Conservation (phyloP, 2,797 vertebrate genomes). For the Eidolon dupreanum region DNA sequence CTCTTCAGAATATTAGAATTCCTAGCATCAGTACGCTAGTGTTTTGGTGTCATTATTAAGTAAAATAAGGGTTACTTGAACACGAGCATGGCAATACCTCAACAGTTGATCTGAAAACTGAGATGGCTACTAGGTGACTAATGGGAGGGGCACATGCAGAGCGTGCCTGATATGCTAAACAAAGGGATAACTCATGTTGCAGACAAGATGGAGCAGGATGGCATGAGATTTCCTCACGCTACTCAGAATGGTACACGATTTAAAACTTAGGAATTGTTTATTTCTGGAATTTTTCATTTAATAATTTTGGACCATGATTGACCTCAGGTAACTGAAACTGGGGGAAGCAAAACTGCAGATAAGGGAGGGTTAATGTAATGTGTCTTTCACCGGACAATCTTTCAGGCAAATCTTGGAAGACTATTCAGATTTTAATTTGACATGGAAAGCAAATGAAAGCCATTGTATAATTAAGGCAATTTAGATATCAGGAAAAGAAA, state of each 20-base stretch:
- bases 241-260: background rate
- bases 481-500: background rate
- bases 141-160: background rate
- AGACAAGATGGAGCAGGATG: background rate
- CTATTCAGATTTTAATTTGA: background rate
- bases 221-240: background rate
- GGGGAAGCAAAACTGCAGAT: background rate
- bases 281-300: background rate
- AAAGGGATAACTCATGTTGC: background rate
- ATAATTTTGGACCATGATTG: background rate
- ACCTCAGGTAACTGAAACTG: background rate
- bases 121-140: background rate
- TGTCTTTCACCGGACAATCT: background rate
- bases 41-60: background rate
- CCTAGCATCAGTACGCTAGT: background rate
- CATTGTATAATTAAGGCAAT: background rate
- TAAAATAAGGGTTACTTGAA: background rate
- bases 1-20: background rate
- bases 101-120: background rate
- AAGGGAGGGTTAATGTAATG: background rate
- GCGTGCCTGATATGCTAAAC: background rate
- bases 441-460: background rate
- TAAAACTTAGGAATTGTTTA: background rate
- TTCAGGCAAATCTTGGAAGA: background rate
- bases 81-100: background rate